Evolutionary conservation across 1,140 invertebrate genomes (phyloP).

Genomic region (Drosophila pruinosa): DNA sequence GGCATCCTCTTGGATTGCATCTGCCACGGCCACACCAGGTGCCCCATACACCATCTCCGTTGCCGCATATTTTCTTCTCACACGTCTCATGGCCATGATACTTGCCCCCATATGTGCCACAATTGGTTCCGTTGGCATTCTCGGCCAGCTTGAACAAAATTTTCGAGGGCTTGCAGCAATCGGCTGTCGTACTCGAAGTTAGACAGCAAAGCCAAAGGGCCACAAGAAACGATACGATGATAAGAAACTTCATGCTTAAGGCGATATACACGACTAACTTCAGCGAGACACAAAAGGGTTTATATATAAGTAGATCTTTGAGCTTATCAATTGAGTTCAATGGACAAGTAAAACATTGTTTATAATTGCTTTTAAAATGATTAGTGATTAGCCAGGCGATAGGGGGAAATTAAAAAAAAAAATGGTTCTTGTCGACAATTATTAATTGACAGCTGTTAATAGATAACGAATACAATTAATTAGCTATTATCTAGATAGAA

Average conservation of each 20-base stretch:
- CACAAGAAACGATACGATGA: not conserved
- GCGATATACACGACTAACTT: not conserved
- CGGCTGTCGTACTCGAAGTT: not conserved
- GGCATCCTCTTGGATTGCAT: conserved; percentile 36
- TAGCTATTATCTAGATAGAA: not conserved
- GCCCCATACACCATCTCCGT: conserved; percentile 20
- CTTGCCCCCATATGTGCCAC: conserved; percentile 36
- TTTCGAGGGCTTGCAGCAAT: conserved; percentile 35
- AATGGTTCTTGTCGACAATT: too few relatives aligned
- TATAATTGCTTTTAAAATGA: not conserved
- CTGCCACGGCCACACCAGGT: conserved; percentile 40
- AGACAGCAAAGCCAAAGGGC: conserved; percentile 16
- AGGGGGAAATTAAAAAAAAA: not conserved
- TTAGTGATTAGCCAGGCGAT: not conserved
- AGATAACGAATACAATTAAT: not conserved
- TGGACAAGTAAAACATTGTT: not conserved
- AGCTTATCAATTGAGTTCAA: not conserved
- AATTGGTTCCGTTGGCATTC: not conserved
- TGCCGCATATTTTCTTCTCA: conserved; percentile 37
- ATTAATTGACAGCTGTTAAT: not conserved
- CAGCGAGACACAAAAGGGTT: not conserved
- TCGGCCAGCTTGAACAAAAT: conserved; percentile 27
- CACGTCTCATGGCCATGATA: conserved; percentile 20
- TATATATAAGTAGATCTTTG: not conserved
- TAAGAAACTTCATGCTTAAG: not conserved